Base-by-base conservation (phyloP, 2,797 vertebrate species). In the Coregonus ussuriensis region DNA sequence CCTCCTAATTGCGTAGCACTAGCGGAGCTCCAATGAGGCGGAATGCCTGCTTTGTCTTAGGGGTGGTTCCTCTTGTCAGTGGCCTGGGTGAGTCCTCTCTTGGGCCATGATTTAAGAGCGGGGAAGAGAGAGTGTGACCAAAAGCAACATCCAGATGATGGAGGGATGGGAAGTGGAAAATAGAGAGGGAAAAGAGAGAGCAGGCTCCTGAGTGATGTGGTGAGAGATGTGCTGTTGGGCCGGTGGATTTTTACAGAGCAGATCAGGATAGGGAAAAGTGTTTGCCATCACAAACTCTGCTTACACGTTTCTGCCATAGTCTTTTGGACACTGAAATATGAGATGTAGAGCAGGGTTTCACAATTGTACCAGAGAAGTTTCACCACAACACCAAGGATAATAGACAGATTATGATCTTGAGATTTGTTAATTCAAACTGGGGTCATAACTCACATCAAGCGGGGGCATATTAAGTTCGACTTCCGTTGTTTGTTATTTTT, bases 41-140 rank as follows among this genome's bases (percentile, higher is more conserved):
- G 78, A 77, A 83, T 82, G 80, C 62, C 74, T 83, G 78, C 77
- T 79, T 86, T 83, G 79, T 88, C 83, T 80, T 78, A 81, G 84
- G 80, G 83, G 86, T 79, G 83, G 82, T 85, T 87, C 65, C 67
- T 59, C 41, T 75, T 82, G 86, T 83, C 83, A 84, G 69, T 79
- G 76, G 56, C 69, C 78, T 33, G 74, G 82, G 70, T 56, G 35
- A 82, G 74, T 54, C 53, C 69, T 77, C 52, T 68, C 77, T 77
- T 33, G n/a, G 21, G n/a, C 66, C 75, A 75, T 86, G 77, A 82
- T 83, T 82, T 77, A 81, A 79, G 66, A 81, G 74, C 53, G 65
- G 72, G 63, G 14, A 33, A 79, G 35, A 78, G 59, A 37, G 29
- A 77, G 54, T 65, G 68, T 59, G 52, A 78, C 81, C 72, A 83